Evolutionary conservation across 2,113 vertebrate species (phyloP).

Genomic region (Cinclus cinclus): DNA sequence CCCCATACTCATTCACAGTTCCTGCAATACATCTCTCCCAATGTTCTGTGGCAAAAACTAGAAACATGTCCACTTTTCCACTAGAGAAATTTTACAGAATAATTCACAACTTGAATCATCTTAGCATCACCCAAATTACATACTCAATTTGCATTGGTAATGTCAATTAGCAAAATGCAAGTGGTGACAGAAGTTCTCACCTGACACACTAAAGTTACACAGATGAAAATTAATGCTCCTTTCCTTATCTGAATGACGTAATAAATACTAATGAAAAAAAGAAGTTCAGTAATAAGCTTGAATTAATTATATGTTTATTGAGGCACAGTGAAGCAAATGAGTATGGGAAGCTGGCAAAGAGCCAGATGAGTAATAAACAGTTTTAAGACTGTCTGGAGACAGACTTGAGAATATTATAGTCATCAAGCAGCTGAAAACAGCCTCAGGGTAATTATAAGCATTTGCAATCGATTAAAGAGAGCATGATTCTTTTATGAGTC

Average conservation of each 20-base stretch:
- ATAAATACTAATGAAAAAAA: slow-evolving; percentile 19
- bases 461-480: slow-evolving; percentile 69
- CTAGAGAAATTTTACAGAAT: neutral
- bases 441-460: slow-evolving; percentile 68
- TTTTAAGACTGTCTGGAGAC: slow-evolving; percentile 70
- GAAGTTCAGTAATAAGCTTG: slow-evolving; percentile 56
- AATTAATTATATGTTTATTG: slow-evolving; percentile 72
- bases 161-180: neutral
- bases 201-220: neutral
- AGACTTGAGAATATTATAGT: slow-evolving; percentile 66
- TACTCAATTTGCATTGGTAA: neutral
- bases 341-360: slow-evolving; percentile 57
- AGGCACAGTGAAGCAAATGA: slow-evolving; percentile 57
- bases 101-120: neutral
- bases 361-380: slow-evolving; percentile 72
- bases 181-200: neutral
- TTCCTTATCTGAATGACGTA: slow-evolving; percentile 27
- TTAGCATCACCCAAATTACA: neutral
- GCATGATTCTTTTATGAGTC: slow-evolving; percentile 57
- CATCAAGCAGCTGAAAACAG: slow-evolving; percentile 70
- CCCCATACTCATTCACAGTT: neutral
- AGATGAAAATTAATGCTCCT: neutral
- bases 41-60: neutral
- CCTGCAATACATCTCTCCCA: neutral
- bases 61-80: neutral